phyloP scores from a whole-genome alignment of 2,888 invertebrate species.

The Lithophane semibrunnea region DNA sequence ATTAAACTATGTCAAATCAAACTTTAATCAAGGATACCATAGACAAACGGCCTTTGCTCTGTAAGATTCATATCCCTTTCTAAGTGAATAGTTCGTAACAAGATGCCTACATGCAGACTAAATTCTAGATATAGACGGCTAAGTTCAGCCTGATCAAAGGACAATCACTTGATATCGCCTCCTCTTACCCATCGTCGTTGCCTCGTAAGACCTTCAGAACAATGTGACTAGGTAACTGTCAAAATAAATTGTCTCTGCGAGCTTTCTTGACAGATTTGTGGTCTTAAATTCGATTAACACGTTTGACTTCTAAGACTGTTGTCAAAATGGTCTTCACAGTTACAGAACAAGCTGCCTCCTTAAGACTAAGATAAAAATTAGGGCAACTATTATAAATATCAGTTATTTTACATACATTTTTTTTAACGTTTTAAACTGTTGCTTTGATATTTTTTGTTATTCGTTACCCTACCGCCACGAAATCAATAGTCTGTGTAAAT shows the following conservation, averaged over 20 bases:
- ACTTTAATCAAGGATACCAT: not conserved
- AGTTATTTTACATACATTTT: too few relatives aligned
- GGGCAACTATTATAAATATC: too few relatives aligned
- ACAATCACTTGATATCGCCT: not conserved
- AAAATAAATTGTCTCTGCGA: not conserved
- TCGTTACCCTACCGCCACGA: too few relatives aligned
- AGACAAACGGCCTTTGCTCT: not conserved
- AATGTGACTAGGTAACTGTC: too few relatives aligned
- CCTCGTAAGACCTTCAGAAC: not conserved
- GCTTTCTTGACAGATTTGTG: not conserved
- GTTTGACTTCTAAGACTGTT: too few relatives aligned
- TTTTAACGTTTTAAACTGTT: too few relatives aligned
- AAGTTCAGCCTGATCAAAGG: not conserved
- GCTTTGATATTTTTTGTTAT: too few relatives aligned
- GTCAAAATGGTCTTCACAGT: too few relatives aligned
- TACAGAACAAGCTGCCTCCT: too few relatives aligned
- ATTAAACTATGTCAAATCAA: not conserved
- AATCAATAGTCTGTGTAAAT: too few relatives aligned
- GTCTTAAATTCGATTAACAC: too few relatives aligned
- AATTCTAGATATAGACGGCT: not conserved
- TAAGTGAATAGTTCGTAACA: not conserved
- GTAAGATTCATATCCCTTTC: not conserved
- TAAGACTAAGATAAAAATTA: too few relatives aligned
- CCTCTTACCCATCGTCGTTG: not conserved
- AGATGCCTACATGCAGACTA: not conserved